Evolutionary conservation across 2,888 invertebrate genomes (phyloP), one percentile per base, ranked within the genome.

Genomic region (Hyppa rectilinea): DNA sequence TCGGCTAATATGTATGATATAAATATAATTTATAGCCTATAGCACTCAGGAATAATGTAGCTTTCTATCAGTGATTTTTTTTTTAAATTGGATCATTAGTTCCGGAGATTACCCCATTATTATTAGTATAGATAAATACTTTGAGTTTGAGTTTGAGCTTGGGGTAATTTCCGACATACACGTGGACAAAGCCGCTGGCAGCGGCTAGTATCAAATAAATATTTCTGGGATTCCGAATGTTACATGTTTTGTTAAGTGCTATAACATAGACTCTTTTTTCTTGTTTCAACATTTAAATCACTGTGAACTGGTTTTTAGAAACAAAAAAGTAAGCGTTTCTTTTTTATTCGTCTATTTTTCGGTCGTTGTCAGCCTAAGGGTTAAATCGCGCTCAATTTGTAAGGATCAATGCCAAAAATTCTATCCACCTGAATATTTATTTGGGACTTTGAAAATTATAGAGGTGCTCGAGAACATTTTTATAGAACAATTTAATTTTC

Each of bases 401-500:
- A 56, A 77, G 78, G 56, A 81, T 78, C 49, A 77, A 49, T 71
- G 78, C 60, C 71, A 67, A 71, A 67, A 77, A 53, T 52, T 77
- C 60, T 52, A 64, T 53, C 38, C 47, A 56, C 29, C 66, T 40
- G n/a, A 76, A 76, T 63, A 52, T n/a, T n/a, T 71, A 75, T 69
- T 65, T 26, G 38, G 49, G 52, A 31, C 31, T 65, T 60, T 49
- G 43, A 68, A 56, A 61, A 69, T 59, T n/a, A 50, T 47, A 60
- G 49, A 73, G 45, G 49, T 34, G 17, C 12, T 56, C 4, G 49
- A 20, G n/a, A 67, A 50, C 20, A 23, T 63, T 60, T n/a, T 38
- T 59, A 55, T 26, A n/a, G 55, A 60, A 58, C 40, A 70, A 68
- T 78, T 78, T 55, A 10, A 34, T 31, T 77, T 55, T 56, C 52